Conservation (phyloP, 2,113 vertebrate genomes). For the Delphinus delphis region DNA sequence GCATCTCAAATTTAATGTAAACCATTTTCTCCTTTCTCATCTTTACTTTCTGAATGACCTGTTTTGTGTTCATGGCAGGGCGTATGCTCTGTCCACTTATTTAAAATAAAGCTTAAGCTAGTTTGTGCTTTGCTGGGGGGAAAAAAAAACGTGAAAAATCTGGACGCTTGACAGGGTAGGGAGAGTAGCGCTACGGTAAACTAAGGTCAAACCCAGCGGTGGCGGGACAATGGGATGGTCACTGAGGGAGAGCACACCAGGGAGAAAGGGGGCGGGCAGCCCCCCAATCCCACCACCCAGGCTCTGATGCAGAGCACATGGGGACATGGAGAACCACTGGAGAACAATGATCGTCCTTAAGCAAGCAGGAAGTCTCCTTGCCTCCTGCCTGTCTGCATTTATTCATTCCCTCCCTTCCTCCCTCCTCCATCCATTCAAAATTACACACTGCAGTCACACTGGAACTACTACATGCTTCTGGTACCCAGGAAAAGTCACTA, state of each 20-base stretch:
- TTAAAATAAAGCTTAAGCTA: not conserved
- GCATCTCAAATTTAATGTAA: constrained; percentile 42
- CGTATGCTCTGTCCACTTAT: not conserved
- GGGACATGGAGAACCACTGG: fast-evolving
- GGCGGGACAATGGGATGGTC: fast-evolving
- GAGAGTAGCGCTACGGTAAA: not conserved
- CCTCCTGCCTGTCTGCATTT: not conserved
- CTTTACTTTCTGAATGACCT: constrained; percentile 12
- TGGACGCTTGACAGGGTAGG: not conserved
- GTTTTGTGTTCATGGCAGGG: not conserved
- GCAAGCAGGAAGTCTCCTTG: not conserved
- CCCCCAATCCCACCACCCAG: not conserved
- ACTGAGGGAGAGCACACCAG: not conserved
- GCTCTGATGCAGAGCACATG: not conserved
- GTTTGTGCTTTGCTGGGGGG: not conserved
- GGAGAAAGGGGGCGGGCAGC: not conserved
- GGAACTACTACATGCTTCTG: not conserved
- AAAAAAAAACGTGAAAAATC: not conserved
- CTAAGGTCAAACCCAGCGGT: not conserved
- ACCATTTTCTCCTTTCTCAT: not conserved
- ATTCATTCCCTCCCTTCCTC: not conserved
- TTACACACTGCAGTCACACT: not conserved
- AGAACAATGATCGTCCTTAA: not conserved
- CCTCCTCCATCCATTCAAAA: not conserved
- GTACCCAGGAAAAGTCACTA: constrained; percentile 13